Evolutionary conservation across 2,113 vertebrate genomes (phyloP).

Genomic region (Gadus macrocephalus): DNA sequence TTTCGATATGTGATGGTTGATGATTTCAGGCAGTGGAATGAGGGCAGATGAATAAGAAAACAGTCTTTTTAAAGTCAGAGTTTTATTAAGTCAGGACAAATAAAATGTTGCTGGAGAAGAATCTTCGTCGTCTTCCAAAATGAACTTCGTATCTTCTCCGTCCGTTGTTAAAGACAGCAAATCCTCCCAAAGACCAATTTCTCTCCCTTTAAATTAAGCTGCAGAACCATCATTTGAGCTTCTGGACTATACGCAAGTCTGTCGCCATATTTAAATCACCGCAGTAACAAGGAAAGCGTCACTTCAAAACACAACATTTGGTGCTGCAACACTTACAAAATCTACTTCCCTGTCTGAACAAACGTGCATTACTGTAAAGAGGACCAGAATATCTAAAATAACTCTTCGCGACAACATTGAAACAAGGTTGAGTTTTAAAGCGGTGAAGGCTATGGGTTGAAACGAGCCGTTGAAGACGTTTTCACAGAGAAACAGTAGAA

Average conservation of each 20-base stretch:
- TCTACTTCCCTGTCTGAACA: constrained; percentile 24
- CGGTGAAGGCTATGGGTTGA: constrained; percentile 6
- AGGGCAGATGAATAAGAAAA: constrained; percentile 29
- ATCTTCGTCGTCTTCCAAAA: constrained; percentile 57
- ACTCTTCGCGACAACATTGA: background rate
- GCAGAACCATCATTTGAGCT: constrained; percentile 30
- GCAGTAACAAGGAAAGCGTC: constrained; percentile 28
- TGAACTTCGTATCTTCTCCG: constrained; percentile 42
- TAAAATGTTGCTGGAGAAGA: constrained; percentile 58
- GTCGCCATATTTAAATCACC: constrained; percentile 17
- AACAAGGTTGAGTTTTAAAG: constrained; percentile 29
- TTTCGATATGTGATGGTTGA: no score
- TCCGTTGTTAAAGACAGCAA: constrained; percentile 20
- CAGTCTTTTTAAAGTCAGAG: constrained; percentile 65
- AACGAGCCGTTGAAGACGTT: background rate
- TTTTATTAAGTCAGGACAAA: constrained; percentile 76
- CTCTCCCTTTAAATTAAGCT: background rate
- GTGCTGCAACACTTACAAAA: constrained; percentile 29
- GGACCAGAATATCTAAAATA: constrained; percentile 23
- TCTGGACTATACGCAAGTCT: constrained; percentile 39
- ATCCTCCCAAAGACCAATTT: background rate
- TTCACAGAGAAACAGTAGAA: background rate
- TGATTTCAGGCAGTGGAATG: background rate
- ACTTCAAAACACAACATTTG: constrained; percentile 46
- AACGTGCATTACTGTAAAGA: constrained; percentile 6